phyloP scores from a whole-genome alignment of 2,113 vertebrate species.

The Elephantulus edwardii region DNA sequence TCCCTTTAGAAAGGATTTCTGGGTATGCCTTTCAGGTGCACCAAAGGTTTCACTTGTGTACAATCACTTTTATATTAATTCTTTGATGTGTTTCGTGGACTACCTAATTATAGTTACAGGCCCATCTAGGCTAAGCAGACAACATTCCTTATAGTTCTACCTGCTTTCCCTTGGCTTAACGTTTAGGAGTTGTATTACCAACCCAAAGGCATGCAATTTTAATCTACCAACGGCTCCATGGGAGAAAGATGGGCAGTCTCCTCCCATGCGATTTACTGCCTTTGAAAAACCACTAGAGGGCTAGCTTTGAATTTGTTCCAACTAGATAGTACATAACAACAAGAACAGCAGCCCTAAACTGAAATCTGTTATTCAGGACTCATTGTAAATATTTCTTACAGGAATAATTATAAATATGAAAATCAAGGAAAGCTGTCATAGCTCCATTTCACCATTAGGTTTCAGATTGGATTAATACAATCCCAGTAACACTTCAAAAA shows the following conservation, averaged over 20 bases:
- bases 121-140: not conserved
- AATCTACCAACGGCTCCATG: too few species aligned
- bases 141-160: not conserved
- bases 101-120: not conserved
- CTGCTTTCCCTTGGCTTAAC: not conserved
- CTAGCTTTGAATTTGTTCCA: too few species aligned
- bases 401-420: not conserved
- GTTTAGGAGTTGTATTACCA: too few species aligned
- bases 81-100: not conserved
- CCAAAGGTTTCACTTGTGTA: not conserved
- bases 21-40: not conserved
- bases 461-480: not conserved
- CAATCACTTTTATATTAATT: not conserved
- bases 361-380: not conserved
- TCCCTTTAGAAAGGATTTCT: slow-evolving; percentile 5
- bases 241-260: too few species aligned
- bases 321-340: too few species aligned
- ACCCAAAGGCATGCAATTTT: too few species aligned
- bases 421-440: not conserved
- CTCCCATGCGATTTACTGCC: too few species aligned
- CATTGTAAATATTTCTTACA: slow-evolving; percentile 7
- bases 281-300: too few species aligned
- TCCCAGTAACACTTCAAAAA: not conserved
- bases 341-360: not conserved
- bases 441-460: not conserved